A percentile compares a stretch with the other conserved stretches of the same genome.
Evolutionary conservation across 2,797 vertebrate genomes (phyloP).

Genomic region (Eleutherodactylus coqui): DNA sequence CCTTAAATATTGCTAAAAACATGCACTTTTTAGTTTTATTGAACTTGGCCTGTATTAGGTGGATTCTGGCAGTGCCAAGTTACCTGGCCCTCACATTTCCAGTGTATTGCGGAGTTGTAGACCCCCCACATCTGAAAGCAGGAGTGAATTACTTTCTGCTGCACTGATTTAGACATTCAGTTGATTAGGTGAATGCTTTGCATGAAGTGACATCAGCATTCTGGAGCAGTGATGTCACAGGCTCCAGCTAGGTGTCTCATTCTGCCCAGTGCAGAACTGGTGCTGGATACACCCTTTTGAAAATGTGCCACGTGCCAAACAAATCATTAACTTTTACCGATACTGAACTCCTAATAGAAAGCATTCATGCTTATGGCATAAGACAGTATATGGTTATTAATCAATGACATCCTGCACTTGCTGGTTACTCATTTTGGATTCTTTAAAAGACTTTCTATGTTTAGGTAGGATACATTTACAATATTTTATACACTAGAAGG

Average conservation of each 20-base stretch:
- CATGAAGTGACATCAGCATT: neutral
- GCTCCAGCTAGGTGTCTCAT: no score
- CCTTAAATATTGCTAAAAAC: no score
- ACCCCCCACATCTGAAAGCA: neutral
- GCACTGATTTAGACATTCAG: neutral
- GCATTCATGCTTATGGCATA: neutral
- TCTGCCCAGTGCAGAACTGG: neutral
- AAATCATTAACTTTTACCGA: neutral
- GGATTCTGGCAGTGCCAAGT: neutral
- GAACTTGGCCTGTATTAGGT: neutral
- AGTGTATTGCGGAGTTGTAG: neutral
- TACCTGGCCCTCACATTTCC: neutral
- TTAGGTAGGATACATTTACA: neutral
- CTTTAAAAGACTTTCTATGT: neutral
- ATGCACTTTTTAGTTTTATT: neutral
- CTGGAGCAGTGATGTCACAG: neutral
- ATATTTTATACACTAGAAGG: neutral
- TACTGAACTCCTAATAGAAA: neutral
- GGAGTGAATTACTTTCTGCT: neutral
- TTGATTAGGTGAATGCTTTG: neutral
- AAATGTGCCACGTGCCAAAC: slow-evolving; percentile 26
- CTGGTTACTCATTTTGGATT: neutral
- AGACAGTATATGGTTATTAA: neutral
- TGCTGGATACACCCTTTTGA: neutral
- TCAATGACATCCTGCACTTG: neutral